These are phyloP conservation scores for Tenthredo mesomela DNA, from an alignment of 2,888 invertebrate genomes.

Conservation along the genomic window DNA sequence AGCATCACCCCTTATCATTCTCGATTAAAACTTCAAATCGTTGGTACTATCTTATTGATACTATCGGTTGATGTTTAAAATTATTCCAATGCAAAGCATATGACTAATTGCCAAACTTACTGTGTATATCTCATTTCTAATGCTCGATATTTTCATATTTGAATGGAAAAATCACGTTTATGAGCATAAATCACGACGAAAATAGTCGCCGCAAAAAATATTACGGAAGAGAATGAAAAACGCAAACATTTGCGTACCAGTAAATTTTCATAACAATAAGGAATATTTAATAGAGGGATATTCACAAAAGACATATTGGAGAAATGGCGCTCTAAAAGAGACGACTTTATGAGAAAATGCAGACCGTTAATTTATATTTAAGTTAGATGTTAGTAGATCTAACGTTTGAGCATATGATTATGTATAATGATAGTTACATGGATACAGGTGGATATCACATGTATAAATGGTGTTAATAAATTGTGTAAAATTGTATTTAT, in stretches of 20 bases:
- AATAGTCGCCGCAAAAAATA: not conserved
- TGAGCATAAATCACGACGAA: not conserved
- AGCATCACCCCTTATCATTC: not conserved
- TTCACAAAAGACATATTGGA: not conserved
- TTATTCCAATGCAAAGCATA: not conserved
- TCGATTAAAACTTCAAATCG: not conserved
- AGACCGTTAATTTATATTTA: not conserved
- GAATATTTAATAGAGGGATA: not conserved
- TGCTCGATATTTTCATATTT: not conserved
- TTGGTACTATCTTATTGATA: not conserved
- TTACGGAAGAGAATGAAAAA: not conserved
- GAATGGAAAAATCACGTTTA: not conserved
- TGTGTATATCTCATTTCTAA: not conserved
- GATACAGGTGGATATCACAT: not conserved
- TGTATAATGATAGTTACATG: not conserved
- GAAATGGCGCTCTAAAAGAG: not conserved
- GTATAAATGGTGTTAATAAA: not conserved
- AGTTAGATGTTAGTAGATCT: not conserved
- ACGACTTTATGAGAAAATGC: too few species aligned
- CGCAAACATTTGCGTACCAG: not conserved
- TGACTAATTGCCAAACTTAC: not conserved
- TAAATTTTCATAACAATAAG: not conserved
- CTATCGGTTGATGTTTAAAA: not conserved
- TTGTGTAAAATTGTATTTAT: slow-evolving; percentile 40
- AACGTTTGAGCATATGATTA: too few species aligned